Conservation (phyloP, 1,140 invertebrate genomes). For the Diorhabda sublineata region DNA sequence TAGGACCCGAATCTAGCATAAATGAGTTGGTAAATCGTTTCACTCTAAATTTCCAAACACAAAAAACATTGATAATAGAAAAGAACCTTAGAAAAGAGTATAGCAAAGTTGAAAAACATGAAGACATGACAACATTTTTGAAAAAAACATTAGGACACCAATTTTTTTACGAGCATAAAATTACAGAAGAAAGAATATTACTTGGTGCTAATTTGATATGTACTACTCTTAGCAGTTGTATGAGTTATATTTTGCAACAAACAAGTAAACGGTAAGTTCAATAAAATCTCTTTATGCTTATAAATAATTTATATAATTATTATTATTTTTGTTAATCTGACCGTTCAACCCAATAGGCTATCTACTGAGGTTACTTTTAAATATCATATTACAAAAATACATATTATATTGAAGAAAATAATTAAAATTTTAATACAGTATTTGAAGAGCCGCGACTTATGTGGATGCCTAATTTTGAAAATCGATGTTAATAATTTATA, state of each 20-base stretch:
- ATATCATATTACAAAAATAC: too few relatives aligned
- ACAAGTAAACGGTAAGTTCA: neutral
- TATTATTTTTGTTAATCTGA: too few relatives aligned
- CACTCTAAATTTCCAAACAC: constrained; percentile 17
- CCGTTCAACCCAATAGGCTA: too few relatives aligned
- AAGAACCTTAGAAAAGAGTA: neutral
- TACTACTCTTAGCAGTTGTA: constrained; percentile 45
- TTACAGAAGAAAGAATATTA: constrained; percentile 29
- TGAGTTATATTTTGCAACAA: neutral
- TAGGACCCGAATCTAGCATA: constrained; percentile 29
- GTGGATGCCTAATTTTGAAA: too few relatives aligned
- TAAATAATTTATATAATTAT: too few relatives aligned
- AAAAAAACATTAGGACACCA: constrained; percentile 26
- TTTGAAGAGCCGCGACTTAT: too few relatives aligned
- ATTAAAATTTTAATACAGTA: too few relatives aligned
- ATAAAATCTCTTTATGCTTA: too few relatives aligned
- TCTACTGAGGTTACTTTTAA: too few relatives aligned
- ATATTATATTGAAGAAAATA: too few relatives aligned
- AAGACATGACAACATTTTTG: constrained; percentile 15
- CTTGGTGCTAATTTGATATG: constrained; percentile 44
- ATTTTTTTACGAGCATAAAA: constrained; percentile 24
- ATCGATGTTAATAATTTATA: too few relatives aligned
- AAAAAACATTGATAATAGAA: constrained; percentile 19
- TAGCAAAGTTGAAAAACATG: neutral
- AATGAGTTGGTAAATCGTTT: constrained; percentile 18